Conservation (phyloP, 2,113 vertebrate genomes). For the Oryzias curvinotus region DNA sequence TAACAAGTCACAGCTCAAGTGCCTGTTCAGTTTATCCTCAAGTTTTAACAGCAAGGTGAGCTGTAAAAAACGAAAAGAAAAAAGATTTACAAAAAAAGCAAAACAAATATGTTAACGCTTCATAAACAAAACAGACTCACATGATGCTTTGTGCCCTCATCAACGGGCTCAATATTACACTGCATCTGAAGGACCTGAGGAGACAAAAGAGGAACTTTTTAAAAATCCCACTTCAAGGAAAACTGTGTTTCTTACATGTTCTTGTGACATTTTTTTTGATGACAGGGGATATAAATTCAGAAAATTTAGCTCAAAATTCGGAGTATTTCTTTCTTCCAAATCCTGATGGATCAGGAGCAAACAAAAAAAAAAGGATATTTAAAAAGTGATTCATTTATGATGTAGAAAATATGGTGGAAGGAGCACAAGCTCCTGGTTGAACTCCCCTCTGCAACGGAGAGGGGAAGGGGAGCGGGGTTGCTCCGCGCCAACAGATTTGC, state of each 20-base stretch:
- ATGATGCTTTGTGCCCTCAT: slow-evolving; percentile 94
- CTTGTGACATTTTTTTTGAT: too few relatives aligned
- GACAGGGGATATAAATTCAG: too few relatives aligned
- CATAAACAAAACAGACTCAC: slow-evolving; percentile 69
- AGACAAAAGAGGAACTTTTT: neutral
- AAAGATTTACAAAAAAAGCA: neutral
- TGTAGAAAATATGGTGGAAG: too few relatives aligned
- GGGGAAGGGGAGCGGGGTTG: too few relatives aligned
- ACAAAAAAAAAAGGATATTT: too few relatives aligned
- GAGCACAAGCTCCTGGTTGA: too few relatives aligned
- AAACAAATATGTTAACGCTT: neutral
- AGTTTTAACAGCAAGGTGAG: slow-evolving; percentile 95
- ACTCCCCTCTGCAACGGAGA: too few relatives aligned
- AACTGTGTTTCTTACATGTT: neutral
- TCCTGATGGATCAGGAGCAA: too few relatives aligned
- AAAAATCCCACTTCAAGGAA: neutral
- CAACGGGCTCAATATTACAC: slow-evolving; percentile 96
- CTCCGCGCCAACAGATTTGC: too few relatives aligned
- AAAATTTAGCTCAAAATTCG: too few relatives aligned
- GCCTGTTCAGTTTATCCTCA: slow-evolving; percentile 97
- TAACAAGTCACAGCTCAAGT: slow-evolving; percentile 97
- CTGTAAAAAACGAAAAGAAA: slow-evolving; percentile 66
- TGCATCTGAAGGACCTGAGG: slow-evolving; percentile 95
- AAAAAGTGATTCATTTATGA: too few relatives aligned
- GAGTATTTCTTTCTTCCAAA: too few relatives aligned